A percentile compares a stretch with the other conserved stretches of the same genome.
These are phyloP conservation scores for Drosophila miranda DNA, from an alignment of 1,140 invertebrate species.

Conservation along the genomic window DNA sequence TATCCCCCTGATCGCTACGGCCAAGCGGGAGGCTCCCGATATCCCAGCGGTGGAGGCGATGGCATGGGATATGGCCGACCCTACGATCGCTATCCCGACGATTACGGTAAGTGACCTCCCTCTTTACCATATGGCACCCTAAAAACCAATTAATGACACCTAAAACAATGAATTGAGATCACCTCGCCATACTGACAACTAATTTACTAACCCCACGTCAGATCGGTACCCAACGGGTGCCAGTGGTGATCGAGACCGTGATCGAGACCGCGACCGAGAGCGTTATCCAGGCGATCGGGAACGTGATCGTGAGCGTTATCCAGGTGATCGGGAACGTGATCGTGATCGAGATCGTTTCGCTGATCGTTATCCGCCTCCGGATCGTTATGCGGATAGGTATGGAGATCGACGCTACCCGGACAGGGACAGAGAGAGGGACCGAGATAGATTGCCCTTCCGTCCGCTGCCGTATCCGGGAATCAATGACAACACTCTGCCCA, in stretches of 20 bases:
- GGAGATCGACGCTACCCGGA: conserved; percentile 44
- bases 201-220: conserved; percentile 64
- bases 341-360: conserved; percentile 39
- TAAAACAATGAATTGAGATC: conserved; percentile 1
- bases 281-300: conserved; percentile 75
- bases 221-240: conserved; percentile 80
- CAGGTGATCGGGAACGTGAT: conserved; percentile 65
- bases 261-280: conserved; percentile 77
- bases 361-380: conserved; percentile 57
- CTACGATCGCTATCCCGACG: conserved; percentile 72
- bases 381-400: conserved; percentile 51
- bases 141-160: conserved; percentile 46
- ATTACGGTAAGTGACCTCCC: conserved; percentile 56
- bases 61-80: conserved; percentile 58
- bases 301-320: conserved; percentile 76
- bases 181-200: conserved; percentile 62
- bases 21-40: conserved; percentile 39
- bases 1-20: conserved; percentile 58
- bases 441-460: conserved; percentile 76
- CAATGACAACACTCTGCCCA: conserved; percentile 70
- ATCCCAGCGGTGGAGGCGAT: conserved; percentile 50
- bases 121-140: neutral
- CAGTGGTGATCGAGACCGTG: conserved; percentile 79
- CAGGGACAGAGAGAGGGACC: conserved; percentile 46
- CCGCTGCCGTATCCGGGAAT: conserved; percentile 80